These are phyloP conservation scores for Formica exsecta DNA, from an alignment of 1,140 invertebrate genomes.

Conservation along the genomic window DNA sequence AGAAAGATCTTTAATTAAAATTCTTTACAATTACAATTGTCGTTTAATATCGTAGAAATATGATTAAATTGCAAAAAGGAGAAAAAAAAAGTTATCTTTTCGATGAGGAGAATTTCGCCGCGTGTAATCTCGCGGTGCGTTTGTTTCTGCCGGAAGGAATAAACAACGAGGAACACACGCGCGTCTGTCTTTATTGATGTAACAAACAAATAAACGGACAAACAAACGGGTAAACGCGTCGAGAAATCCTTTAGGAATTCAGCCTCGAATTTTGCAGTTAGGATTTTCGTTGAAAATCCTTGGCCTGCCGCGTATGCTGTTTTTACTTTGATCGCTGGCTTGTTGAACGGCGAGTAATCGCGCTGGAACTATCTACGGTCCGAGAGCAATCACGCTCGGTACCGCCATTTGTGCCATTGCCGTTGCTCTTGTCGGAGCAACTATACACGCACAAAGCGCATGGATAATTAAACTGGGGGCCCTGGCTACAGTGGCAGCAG, in stretches of 20 bases:
- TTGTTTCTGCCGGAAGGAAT: not conserved
- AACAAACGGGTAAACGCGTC: conserved; percentile 10
- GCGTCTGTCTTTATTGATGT: not conserved
- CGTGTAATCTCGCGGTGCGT: not conserved
- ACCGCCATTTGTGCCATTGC: conserved; percentile 48
- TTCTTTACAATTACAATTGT: not conserved
- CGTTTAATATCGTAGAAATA: not conserved
- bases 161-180: conserved; percentile 8
- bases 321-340: conserved; percentile 70
- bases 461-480: conserved; percentile 70
- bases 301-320: conserved; percentile 40
- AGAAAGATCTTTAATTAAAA: not conserved
- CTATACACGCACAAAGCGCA: conserved; percentile 69
- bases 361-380: conserved; percentile 65
- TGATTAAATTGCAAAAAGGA: not conserved
- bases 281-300: conserved; percentile 22
- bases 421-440: conserved; percentile 58
- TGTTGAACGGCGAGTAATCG: conserved; percentile 72
- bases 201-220: conserved; percentile 14
- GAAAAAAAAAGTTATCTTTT: not conserved
- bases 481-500: not conserved
- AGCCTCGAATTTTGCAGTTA: conserved; percentile 32
- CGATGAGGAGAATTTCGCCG: conserved; percentile 1
- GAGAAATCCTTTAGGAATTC: conserved; percentile 28
- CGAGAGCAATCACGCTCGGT: conserved; percentile 62